Percentiles rank a stretch among this genome's conserved stretches.
Evolutionary conservation across 1,140 invertebrate genomes (phyloP).

Genomic region (Neuroterus valhalla): DNA sequence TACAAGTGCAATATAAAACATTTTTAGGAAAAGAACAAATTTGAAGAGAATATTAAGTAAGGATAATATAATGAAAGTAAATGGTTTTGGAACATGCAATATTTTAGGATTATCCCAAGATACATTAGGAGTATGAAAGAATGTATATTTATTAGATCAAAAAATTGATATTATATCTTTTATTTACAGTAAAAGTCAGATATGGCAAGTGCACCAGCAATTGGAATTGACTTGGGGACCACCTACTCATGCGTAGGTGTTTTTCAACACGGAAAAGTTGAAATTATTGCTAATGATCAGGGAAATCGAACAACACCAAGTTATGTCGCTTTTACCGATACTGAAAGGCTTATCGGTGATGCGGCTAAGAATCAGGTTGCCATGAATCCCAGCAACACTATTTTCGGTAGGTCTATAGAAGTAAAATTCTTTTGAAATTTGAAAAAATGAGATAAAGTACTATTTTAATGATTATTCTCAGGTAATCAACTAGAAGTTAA

Average conservation of each 20-base stretch:
- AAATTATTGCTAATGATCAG: constrained; percentile 95
- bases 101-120: no score
- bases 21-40: no score
- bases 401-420: constrained; percentile 83
- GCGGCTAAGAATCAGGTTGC: constrained; percentile 86
- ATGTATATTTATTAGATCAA: constrained; percentile 22
- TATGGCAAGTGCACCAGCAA: constrained; percentile 75
- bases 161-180: constrained; percentile 15
- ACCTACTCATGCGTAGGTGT: constrained; percentile 89
- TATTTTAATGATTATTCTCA: no score
- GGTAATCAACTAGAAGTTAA: no score
- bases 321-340: constrained; percentile 94
- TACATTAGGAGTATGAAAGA: constrained; percentile 17
- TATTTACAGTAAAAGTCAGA: constrained; percentile 41
- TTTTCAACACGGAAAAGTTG: constrained; percentile 89
- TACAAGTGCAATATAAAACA: no score
- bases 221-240: constrained; percentile 86
- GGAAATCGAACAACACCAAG: constrained; percentile 93
- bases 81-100: no score
- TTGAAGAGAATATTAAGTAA: no score
- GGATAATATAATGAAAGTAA: no score
- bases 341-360: constrained; percentile 91
- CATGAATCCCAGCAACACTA: constrained; percentile 85
- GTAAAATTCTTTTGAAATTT: constrained; percentile 25
- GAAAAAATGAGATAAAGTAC: neutral